Evolutionary conservation across 2,888 invertebrate genomes (phyloP).

Genomic region (Stenolophus ochropezus): DNA sequence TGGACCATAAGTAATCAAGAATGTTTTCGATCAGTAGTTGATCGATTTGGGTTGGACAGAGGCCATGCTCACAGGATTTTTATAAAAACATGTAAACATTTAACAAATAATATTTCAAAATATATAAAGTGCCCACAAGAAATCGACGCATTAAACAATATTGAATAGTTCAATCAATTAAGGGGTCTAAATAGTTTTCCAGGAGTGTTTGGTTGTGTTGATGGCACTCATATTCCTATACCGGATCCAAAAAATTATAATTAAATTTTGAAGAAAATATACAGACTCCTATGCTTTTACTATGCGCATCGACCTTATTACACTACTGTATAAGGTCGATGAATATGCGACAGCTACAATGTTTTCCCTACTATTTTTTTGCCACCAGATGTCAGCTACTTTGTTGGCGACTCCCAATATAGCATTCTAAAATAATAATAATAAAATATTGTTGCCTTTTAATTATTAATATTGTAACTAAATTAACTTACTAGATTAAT

Average conservation of each 20-base stretch:
- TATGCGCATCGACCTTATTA: too few relatives aligned
- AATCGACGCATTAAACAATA: background rate
- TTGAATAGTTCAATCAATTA: background rate
- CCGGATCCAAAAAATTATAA: background rate
- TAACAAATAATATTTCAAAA: background rate
- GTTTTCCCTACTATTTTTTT: too few relatives aligned
- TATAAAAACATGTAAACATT: background rate
- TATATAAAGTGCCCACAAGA: background rate
- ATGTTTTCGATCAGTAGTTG: background rate
- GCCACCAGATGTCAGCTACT: too few relatives aligned
- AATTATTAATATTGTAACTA: too few relatives aligned
- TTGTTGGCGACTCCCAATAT: too few relatives aligned
- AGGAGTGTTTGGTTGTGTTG: constrained; percentile 33
- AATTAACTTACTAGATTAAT: too few relatives aligned
- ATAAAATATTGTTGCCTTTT: too few relatives aligned
- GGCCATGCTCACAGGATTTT: constrained; percentile 25
- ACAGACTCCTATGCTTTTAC: too few relatives aligned
- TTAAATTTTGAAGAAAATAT: too few relatives aligned
- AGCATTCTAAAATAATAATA: too few relatives aligned
- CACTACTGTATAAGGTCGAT: too few relatives aligned
- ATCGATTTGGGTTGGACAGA: background rate
- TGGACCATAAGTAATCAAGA: constrained; percentile 16
- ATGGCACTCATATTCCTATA: constrained; percentile 28
- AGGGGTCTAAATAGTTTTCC: constrained; percentile 12
- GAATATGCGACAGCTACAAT: too few relatives aligned